Percentiles rank a stretch among this genome's conserved stretches.
phyloP scores from a whole-genome alignment of 2,797 vertebrate genomes.

The Rachycentron canadum region DNA sequence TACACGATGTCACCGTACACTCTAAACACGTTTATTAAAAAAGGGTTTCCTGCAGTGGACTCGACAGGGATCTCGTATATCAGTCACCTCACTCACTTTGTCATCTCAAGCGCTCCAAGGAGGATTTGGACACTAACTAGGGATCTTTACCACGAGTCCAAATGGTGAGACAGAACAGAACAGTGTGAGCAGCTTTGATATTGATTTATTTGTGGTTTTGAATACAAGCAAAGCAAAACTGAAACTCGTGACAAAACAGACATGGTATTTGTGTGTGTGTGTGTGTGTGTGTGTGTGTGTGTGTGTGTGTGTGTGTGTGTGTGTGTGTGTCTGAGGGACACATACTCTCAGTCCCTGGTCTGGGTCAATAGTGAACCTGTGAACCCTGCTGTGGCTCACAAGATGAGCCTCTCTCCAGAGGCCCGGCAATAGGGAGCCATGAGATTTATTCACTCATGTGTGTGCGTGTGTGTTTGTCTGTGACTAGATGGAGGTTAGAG shows the following conservation, averaged over 20 bases:
- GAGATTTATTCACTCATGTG: constrained; percentile 53
- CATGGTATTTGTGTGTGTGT: constrained; percentile 3
- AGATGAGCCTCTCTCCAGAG: constrained; percentile 56
- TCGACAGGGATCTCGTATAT: neutral
- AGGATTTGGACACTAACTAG: neutral
- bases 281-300: neutral
- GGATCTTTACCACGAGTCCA: neutral
- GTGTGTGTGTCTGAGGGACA: neutral
- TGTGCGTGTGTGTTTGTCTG: constrained; percentile 12
- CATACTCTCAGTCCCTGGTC: neutral
- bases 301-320: constrained; percentile 9
- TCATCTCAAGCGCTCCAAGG: neutral
- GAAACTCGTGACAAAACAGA: neutral
- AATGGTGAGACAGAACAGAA: neutral
- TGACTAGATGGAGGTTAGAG: neutral
- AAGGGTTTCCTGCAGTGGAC: too few relatives aligned
- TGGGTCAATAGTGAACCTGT: constrained; percentile 66
- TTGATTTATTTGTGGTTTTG: neutral
- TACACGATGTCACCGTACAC: too few relatives aligned
- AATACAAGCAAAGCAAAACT: constrained; percentile 5
- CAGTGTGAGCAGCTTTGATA: neutral
- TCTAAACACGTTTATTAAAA: too few relatives aligned
- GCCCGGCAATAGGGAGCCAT: constrained; percentile 37
- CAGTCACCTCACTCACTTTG: neutral
- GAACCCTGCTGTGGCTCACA: constrained; percentile 56